Evolutionary conservation across 2,888 invertebrate species (phyloP), one percentile per base, ranked within the genome.

Genomic region (Lasioglossum pauxillum): DNA sequence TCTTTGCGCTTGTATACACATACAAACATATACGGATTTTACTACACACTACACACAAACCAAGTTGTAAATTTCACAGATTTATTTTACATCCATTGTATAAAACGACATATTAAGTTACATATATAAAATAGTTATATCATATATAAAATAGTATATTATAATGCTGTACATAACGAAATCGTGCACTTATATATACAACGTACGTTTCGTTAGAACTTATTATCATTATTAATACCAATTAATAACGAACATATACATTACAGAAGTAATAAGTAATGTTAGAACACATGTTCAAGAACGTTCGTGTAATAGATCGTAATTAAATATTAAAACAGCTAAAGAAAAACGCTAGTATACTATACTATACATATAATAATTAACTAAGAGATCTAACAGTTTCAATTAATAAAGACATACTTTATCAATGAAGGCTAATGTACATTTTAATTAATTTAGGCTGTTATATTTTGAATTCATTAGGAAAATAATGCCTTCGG

Each of bases 281-380:
- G 31, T 64, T 64, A 8, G 19, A 31, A 41, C 57, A 81, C 19
- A 38, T n/a, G 79, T 41, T 41, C 10, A 72, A 60, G 64, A 27
- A 71, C 23, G 19, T 38, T 19, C 27, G 82, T 67, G 44, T 7
- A 71, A 60, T 23, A 53, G 5, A 64, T 75, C 67, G 64, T 27
- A 79, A 74, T 83, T 57, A 80, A 85, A 77, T 76, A 80, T 73
- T 53, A 84, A 64, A 74, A 75, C 41, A 8, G 1, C 12, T 23
- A 49, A 76, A 83, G 60, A 53, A 64, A 72, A 2, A 44, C 23
- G 19, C 38, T 53, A n/a, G 10, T n/a, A 64, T 49, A 12, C 44
- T 53, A 31, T 49, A 46, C 80, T 57, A 23, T 27, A 71, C 75
- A 75, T 38, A 10, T 2, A 23, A 53, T 53, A 49, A 23, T 60